A percentile compares a stretch with the other conserved stretches of the same genome.
phyloP scores from a whole-genome alignment of 2,888 invertebrate species.

The Azorinus chamasolen region DNA sequence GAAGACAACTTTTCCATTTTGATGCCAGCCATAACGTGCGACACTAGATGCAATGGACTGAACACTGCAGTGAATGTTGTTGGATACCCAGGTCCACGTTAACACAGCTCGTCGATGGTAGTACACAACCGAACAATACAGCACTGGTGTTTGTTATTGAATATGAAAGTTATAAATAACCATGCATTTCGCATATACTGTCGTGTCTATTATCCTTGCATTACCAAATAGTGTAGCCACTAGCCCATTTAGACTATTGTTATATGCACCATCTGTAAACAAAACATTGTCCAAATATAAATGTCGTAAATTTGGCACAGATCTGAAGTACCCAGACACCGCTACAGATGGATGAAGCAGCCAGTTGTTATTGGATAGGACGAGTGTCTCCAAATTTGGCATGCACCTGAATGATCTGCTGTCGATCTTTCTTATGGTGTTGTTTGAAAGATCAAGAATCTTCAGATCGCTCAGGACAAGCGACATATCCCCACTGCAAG shows the following conservation, averaged over 20 bases:
- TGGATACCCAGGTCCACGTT: no score
- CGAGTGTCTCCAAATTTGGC: slow-evolving; percentile 34
- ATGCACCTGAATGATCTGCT: slow-evolving; percentile 72
- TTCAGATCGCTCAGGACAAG: slow-evolving; percentile 39
- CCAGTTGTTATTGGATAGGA: no score
- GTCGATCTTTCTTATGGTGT: slow-evolving; percentile 63
- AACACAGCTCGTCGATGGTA: no score
- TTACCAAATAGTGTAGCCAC: slow-evolving; percentile 56
- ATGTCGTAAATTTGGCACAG: slow-evolving; percentile 42
- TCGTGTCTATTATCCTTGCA: no score
- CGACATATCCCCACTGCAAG: slow-evolving; percentile 43
- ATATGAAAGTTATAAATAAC: no score
- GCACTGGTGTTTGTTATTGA: no score
- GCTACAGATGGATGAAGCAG: slow-evolving; percentile 32
- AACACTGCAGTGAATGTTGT: no score
- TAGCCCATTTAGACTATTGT: slow-evolving; percentile 52
- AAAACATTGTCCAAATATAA: slow-evolving; percentile 63
- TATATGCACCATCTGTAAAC: slow-evolving; percentile 60
- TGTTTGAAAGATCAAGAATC: slow-evolving; percentile 59
- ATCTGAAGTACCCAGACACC: slow-evolving; percentile 63
- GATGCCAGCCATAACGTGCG: no score
- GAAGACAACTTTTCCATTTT: no score
- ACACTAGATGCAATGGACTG: no score
- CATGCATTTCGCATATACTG: no score
- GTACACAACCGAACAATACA: no score